Percentiles rank a stretch among this genome's conserved stretches.
Evolutionary conservation across 2,888 invertebrate species (phyloP).

Genomic region (Lepidochrysops patricia): DNA sequence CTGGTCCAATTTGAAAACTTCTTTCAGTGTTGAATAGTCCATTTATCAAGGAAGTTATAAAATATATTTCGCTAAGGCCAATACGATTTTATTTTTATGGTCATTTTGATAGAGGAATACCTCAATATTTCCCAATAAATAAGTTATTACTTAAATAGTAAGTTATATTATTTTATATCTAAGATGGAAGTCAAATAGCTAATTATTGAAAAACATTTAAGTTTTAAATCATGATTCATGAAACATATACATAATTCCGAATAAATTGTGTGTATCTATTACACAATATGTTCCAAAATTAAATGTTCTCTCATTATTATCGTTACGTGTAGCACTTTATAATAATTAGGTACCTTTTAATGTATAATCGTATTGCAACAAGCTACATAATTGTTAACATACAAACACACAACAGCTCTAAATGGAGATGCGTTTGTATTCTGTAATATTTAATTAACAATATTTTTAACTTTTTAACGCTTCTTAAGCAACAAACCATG

Average conservation of each 20-base stretch:
- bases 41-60: no score
- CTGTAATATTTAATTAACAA: no score
- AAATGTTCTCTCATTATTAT: not conserved
- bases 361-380: not conserved
- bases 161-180: not conserved
- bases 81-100: no score
- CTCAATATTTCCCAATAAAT: no score
- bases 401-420: not conserved
- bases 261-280: not conserved
- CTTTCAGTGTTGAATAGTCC: no score
- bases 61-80: no score
- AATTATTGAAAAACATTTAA: not conserved
- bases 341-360: conserved; percentile 15
- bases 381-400: not conserved
- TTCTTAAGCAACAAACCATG: no score
- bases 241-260: not conserved
- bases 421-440: no score
- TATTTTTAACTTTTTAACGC: no score
- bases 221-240: not conserved
- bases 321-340: not conserved
- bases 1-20: no score
- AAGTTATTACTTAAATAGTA: no score
- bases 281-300: not conserved
- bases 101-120: no score
- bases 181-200: not conserved